phyloP scores from a whole-genome alignment of 2,113 vertebrate species.

The Peromyscus maniculatus region DNA sequence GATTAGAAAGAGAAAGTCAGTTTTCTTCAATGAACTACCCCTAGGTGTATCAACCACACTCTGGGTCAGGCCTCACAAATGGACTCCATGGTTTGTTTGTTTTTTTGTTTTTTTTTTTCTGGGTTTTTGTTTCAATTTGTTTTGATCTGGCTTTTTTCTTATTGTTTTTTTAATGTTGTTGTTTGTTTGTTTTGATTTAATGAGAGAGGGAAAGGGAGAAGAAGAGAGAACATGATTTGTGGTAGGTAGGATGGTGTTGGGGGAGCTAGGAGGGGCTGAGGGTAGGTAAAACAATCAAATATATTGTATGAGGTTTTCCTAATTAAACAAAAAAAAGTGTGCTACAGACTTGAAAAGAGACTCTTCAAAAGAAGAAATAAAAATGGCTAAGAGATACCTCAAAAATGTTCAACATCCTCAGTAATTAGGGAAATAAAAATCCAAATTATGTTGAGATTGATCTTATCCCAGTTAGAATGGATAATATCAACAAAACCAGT shows the following conservation, averaged over 20 bases:
- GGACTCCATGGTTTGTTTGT: background rate
- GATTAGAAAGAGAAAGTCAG: background rate
- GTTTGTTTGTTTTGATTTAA: no score
- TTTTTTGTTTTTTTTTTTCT: background rate
- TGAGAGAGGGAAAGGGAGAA: background rate
- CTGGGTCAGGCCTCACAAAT: background rate
- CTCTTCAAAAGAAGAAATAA: background rate
- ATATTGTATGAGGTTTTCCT: background rate
- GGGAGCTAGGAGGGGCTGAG: background rate
- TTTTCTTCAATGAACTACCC: background rate
- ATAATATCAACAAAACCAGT: background rate
- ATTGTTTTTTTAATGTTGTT: no score
- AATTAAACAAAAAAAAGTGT: background rate
- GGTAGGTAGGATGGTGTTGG: background rate
- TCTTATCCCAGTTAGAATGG: background rate
- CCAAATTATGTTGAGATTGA: background rate
- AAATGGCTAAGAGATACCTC: background rate
- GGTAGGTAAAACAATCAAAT: background rate
- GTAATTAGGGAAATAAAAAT: background rate
- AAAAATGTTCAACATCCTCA: background rate
- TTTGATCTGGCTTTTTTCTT: background rate
- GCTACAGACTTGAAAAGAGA: no score
- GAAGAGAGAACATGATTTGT: background rate
- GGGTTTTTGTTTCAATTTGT: background rate
- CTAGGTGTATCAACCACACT: background rate